A percentile compares a stretch with the other conserved stretches of the same genome.
These are phyloP conservation scores for Portevinia maculata DNA, from an alignment of 2,888 invertebrate genomes.

Conservation along the genomic window DNA sequence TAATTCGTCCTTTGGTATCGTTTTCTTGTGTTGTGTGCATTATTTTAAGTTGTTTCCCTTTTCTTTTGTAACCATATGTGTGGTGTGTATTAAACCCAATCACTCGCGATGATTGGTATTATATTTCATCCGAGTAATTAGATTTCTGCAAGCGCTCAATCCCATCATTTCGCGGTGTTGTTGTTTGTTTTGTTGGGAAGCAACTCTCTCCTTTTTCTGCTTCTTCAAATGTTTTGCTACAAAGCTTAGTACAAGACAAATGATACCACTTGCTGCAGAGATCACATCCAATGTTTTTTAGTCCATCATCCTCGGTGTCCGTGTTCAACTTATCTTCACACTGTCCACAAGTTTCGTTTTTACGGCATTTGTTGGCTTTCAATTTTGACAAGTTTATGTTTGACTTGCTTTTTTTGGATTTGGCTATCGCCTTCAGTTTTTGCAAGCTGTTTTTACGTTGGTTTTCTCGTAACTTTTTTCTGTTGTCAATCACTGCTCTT, in stretches of 20 bases:
- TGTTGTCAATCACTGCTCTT: neutral
- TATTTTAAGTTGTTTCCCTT: too few species aligned
- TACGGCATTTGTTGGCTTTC: neutral
- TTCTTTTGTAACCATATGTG: too few species aligned
- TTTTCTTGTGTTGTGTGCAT: too few species aligned
- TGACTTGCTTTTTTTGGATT: neutral
- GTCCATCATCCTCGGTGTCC: constrained; percentile 10
- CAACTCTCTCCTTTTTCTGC: neutral
- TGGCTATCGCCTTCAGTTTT: neutral
- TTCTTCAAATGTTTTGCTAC: neutral
- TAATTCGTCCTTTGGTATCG: too few species aligned
- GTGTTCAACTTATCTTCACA: constrained; percentile 30
- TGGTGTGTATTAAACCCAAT: too few species aligned
- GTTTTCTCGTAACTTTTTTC: neutral
- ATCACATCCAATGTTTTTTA: constrained; percentile 7
- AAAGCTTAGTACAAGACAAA: neutral
- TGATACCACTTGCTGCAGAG: constrained; percentile 9
- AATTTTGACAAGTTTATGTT: neutral
- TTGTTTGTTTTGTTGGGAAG: too few species aligned
- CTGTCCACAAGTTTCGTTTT: constrained; percentile 21
- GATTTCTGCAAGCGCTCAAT: too few species aligned
- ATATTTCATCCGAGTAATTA: too few species aligned
- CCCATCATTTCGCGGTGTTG: too few species aligned
- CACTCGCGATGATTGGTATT: too few species aligned
- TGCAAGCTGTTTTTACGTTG: neutral